Evolutionary conservation across 2,113 vertebrate genomes (phyloP), one percentile per base, ranked within the genome.

Genomic region (Synchiropus splendidus): DNA sequence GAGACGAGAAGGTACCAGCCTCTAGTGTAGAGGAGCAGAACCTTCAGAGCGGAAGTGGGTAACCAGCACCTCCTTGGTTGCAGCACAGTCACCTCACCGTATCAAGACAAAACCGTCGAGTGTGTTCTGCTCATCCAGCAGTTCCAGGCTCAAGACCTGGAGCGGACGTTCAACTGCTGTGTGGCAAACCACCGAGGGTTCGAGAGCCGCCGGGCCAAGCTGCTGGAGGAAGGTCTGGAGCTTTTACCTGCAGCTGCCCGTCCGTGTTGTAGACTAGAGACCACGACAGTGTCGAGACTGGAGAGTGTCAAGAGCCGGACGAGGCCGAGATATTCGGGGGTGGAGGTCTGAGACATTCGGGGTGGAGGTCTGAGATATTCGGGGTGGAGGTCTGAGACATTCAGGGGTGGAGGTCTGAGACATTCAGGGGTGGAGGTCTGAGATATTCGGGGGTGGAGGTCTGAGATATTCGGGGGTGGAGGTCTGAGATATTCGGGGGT

Each of bases 221-320:
- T 81, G 42, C 0, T 48, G 32, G 31, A 46, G 53, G 76, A 77
- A 6, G 67, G 76, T 77, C 41, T 58, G 33, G 12, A 4, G 8
- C 11, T 6, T 36, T 36, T 36, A 13, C 14, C 9, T 12, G 15
- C 5, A 16, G 10, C 1, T 18, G 18, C 10, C 2, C 31, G 10
- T n/a, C 14, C 4, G 10, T 15, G 14, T 15, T 9, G 36, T 13
- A 37, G 16, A 16, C n/a, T n/a, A n/a, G n/a, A n/a, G n/a, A n/a
- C n/a, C n/a, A n/a, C n/a, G n/a, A n/a, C n/a, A n/a, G n/a, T n/a
- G n/a, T n/a, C n/a, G n/a, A n/a, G n/a, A n/a, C n/a, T n/a, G n/a
- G n/a, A n/a, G n/a, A n/a, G n/a, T n/a, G n/a, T n/a, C n/a, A n/a
- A n/a, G n/a, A n/a, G n/a, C n/a, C n/a, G n/a, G n/a, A n/a, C n/a